These are phyloP conservation scores for Hirtodrosophila cameraria DNA, from an alignment of 2,888 invertebrate genomes.

Conservation along the genomic window DNA sequence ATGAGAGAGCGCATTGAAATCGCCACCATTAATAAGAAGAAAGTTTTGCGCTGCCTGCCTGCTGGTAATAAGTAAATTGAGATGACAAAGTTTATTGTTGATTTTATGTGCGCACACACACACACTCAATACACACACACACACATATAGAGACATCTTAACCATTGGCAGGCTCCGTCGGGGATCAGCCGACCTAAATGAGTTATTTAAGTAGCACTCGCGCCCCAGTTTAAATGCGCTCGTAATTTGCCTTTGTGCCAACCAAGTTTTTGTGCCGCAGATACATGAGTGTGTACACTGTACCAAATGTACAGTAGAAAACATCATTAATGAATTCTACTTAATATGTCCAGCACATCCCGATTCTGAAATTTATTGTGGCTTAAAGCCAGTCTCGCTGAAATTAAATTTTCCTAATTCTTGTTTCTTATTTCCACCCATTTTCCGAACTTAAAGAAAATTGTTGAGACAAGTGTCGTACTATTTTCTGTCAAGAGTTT, in stretches of 20 bases:
- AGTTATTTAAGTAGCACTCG: slow-evolving; percentile 80
- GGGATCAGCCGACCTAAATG: slow-evolving; percentile 72
- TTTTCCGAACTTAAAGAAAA: too few species aligned
- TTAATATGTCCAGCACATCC: too few species aligned
- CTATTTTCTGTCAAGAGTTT: too few species aligned
- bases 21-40: slow-evolving; percentile 80
- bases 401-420: too few species aligned
- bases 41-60: slow-evolving; percentile 59
- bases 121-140: slow-evolving; percentile 9
- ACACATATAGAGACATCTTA: slow-evolving; percentile 1
- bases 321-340: background rate
- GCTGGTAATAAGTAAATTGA: slow-evolving; percentile 79
- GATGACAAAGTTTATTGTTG: slow-evolving; percentile 80
- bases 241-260: slow-evolving; percentile 80
- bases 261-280: slow-evolving; percentile 62
- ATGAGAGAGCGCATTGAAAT: slow-evolving; percentile 64
- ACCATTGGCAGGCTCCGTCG: slow-evolving; percentile 39
- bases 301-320: slow-evolving; percentile 30
- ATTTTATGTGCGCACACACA: slow-evolving; percentile 57
- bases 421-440: too few species aligned
- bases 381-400: too few species aligned
- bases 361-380: too few species aligned
- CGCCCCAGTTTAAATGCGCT: slow-evolving; percentile 79
- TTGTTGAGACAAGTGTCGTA: too few species aligned
- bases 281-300: slow-evolving; percentile 22